These are phyloP conservation scores for Barbus barbus DNA, from an alignment of 2,113 vertebrate genomes.

Conservation along the genomic window DNA sequence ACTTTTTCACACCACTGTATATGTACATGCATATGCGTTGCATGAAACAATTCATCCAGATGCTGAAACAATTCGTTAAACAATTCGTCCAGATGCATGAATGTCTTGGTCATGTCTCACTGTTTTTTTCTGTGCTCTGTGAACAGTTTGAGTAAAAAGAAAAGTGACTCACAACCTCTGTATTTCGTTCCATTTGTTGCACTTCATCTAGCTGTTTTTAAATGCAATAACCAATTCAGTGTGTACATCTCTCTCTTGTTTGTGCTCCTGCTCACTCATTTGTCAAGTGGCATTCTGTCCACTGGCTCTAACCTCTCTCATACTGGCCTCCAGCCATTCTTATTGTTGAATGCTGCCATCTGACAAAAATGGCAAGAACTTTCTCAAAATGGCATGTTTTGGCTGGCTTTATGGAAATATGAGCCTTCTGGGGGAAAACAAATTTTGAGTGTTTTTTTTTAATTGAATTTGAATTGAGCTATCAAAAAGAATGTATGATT, in stretches of 20 bases:
- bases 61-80: too few relatives aligned
- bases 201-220: neutral
- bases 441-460: neutral
- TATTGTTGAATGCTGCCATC: neutral
- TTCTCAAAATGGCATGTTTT: neutral
- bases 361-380: conserved; percentile 12
- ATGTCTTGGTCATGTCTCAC: neutral
- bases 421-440: neutral
- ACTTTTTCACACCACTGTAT: too few relatives aligned
- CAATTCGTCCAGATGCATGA: neutral
- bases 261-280: neutral
- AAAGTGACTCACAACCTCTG: neutral
- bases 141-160: neutral
- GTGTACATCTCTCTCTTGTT: neutral
- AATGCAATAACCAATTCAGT: neutral
- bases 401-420: neutral
- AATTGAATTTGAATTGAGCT: neutral
- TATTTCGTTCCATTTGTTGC: neutral
- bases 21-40: neutral
- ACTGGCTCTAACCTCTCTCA: neutral
- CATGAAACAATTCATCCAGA: neutral
- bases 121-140: neutral
- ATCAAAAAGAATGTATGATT: neutral
- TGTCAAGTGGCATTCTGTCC: neutral
- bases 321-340: neutral